Conservation (phyloP, 1,140 invertebrate species). For the Zaprionus vittiger region DNA sequence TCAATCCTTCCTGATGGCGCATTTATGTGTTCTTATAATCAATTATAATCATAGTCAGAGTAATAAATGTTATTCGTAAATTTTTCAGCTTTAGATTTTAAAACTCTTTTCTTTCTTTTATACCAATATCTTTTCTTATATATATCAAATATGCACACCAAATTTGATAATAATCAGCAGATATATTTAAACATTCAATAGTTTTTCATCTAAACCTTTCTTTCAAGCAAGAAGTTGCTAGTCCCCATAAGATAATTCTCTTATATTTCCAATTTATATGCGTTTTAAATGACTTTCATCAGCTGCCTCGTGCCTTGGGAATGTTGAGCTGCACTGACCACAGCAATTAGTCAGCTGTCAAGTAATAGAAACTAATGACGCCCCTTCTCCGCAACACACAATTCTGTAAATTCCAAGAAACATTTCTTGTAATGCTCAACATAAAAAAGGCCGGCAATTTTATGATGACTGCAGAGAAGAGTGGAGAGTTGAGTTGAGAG, state of each 20-base stretch:
- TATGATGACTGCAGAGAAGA: neutral
- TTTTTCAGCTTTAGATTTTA: too few relatives aligned
- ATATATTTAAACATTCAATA: too few relatives aligned
- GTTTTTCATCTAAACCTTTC: too few relatives aligned
- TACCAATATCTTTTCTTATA: too few relatives aligned
- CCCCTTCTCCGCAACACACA: neutral
- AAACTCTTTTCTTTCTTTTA: too few relatives aligned
- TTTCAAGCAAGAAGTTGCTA: conserved; percentile 57
- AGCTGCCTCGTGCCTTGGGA: conserved; percentile 37
- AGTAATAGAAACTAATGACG: conserved; percentile 68
- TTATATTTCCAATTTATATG: conserved; percentile 57
- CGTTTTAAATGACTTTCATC: conserved; percentile 46
- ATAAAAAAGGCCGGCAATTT: conserved; percentile 48
- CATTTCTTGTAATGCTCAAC: conserved; percentile 40
- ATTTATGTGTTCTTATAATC: too few relatives aligned
- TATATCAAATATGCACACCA: too few relatives aligned
- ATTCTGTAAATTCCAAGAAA: conserved; percentile 49
- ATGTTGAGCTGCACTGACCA: conserved; percentile 46
- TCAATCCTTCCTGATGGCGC: neutral
- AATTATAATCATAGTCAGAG: too few relatives aligned
- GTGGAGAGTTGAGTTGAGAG: neutral
- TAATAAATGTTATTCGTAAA: too few relatives aligned
- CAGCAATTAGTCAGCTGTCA: conserved; percentile 62
- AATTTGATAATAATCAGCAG: too few relatives aligned
- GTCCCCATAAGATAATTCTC: conserved; percentile 44